Conservation (phyloP, 2,888 invertebrate species). For the Lysandra coridon region DNA sequence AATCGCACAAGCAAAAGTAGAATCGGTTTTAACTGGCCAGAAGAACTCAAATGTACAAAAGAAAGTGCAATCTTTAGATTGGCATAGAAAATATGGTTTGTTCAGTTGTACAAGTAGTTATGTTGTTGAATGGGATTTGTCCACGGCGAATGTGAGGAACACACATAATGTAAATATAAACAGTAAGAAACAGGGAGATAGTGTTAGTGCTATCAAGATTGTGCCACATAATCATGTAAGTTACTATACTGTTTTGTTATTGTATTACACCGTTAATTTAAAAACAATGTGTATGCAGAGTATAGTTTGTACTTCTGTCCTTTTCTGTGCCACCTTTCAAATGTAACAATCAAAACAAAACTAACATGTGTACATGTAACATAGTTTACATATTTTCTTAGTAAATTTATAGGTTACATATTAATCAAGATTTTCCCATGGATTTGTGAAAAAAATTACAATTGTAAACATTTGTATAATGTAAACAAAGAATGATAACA, state of each 20-base stretch:
- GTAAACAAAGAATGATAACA: no score
- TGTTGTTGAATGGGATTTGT: conserved; percentile 80
- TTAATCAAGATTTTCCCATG: no score
- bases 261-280: neutral
- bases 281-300: neutral
- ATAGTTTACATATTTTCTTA: no score
- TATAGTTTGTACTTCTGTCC: neutral
- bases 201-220: conserved; percentile 82
- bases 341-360: no score
- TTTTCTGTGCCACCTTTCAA: no score
- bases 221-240: conserved; percentile 77
- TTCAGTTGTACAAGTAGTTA: conserved; percentile 78
- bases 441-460: no score
- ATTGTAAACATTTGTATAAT: no score
- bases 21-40: conserved; percentile 78
- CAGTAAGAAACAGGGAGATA: conserved; percentile 82
- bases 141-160: conserved; percentile 68
- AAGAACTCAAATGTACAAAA: conserved; percentile 60
- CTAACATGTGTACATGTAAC: no score
- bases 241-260: conserved; percentile 38
- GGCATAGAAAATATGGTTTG: conserved; percentile 75
- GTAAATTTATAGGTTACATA: no score
- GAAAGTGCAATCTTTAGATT: conserved; percentile 75
- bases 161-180: conserved; percentile 77
- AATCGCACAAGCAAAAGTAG: conserved; percentile 82